phyloP scores from a whole-genome alignment of 2,113 vertebrate species.

The Melanerpes formicivorus region DNA sequence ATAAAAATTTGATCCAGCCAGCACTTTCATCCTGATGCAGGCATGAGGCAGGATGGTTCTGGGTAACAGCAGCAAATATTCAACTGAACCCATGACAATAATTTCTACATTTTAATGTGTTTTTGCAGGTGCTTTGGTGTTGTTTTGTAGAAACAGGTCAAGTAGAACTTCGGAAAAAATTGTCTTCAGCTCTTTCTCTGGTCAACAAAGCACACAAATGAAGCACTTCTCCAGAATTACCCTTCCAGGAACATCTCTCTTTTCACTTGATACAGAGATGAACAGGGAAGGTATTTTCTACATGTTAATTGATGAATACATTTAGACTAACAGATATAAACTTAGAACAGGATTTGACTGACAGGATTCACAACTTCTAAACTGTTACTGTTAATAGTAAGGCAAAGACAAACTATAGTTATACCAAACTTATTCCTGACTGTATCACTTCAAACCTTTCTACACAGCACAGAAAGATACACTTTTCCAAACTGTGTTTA shows the following conservation, averaged over 20 bases:
- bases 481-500: neutral
- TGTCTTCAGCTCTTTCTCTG: neutral
- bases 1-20: too few relatives aligned
- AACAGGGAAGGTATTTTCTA: neutral
- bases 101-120: too few relatives aligned
- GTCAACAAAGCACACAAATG: neutral
- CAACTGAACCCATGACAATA: too few relatives aligned
- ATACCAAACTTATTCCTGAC: neutral
- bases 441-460: neutral
- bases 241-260: neutral
- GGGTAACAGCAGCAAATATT: too few relatives aligned
- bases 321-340: neutral
- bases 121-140: too few relatives aligned
- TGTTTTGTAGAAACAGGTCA: neutral
- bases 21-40: too few relatives aligned
- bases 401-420: neutral
- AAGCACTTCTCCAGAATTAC: neutral
- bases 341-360: neutral
- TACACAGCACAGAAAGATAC: neutral
- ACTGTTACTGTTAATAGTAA: neutral
- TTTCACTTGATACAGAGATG: neutral
- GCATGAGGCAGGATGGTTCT: too few relatives aligned
- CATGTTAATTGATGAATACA: neutral
- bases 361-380: neutral
- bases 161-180: neutral